These are phyloP conservation scores for Phenganax marumi DNA, from an alignment of 92 coral and sea anemone genomes.

Conservation along the genomic window DNA sequence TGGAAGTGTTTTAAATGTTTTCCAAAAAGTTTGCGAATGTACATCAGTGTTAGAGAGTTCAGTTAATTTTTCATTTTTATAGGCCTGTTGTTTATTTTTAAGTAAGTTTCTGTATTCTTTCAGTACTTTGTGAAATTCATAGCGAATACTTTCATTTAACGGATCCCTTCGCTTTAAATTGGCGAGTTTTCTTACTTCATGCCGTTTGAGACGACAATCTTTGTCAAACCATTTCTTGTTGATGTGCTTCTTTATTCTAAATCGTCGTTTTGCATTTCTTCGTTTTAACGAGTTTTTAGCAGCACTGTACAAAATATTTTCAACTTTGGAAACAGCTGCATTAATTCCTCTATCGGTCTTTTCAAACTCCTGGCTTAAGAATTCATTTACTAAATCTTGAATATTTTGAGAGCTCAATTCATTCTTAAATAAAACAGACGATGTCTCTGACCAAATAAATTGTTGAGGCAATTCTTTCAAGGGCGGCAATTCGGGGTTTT, in stretches of 20 bases:
- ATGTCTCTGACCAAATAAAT: conserved; percentile 33
- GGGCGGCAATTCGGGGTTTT: background rate
- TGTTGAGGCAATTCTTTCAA: conserved; percentile 35
- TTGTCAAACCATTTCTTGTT: conserved; percentile 42
- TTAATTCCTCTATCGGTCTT: conserved; percentile 28
- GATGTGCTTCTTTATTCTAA: conserved; percentile 19
- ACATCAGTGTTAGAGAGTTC: background rate
- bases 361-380: conserved; percentile 25
- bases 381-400: conserved; percentile 29
- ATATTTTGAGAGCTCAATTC: conserved; percentile 38
- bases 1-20: background rate
- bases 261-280: conserved; percentile 33
- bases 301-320: conserved; percentile 50
- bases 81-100: conserved; percentile 41
- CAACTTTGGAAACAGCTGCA: conserved; percentile 32
- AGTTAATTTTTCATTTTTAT: conserved; percentile 10
- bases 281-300: conserved; percentile 43
- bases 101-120: conserved; percentile 41
- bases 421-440: conserved; percentile 35
- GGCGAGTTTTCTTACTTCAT: conserved; percentile 43
- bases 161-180: conserved; percentile 52
- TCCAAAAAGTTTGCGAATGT: background rate
- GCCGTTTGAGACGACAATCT: conserved; percentile 17
- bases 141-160: conserved; percentile 29
- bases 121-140: conserved; percentile 39